Percentiles rank a stretch among this genome's conserved stretches.
phyloP scores from a whole-genome alignment of 2,113 vertebrate species.

The Megaptera novaeangliae region DNA sequence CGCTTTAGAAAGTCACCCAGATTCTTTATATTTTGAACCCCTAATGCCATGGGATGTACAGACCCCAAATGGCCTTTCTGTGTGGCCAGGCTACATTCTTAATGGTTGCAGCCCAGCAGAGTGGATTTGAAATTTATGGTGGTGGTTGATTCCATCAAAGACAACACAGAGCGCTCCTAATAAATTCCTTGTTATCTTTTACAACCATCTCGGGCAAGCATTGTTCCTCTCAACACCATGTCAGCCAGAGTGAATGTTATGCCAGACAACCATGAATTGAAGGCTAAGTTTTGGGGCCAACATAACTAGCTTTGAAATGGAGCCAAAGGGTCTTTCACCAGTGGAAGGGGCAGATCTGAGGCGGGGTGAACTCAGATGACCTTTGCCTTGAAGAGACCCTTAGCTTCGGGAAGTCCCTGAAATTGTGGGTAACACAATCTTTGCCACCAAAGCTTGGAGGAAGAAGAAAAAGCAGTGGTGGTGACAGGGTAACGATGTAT shows the following conservation, averaged over 20 bases:
- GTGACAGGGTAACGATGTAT: constrained; percentile 45
- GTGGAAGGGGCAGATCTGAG: background rate
- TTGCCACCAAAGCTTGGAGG: constrained; percentile 1
- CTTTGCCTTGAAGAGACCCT: background rate
- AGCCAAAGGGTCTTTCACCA: background rate
- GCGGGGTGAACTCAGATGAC: background rate
- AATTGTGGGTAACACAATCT: background rate
- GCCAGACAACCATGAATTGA: constrained; percentile 31
- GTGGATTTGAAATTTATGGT: constrained; percentile 39
- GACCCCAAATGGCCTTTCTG: background rate
- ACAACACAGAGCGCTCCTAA: constrained; percentile 1
- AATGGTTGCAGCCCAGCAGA: background rate
- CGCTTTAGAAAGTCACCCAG: background rate
- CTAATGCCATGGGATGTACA: background rate
- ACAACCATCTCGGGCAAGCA: background rate
- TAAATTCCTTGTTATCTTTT: constrained; percentile 63
- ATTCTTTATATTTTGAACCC: background rate
- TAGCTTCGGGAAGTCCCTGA: background rate
- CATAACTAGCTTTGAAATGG: constrained; percentile 39
- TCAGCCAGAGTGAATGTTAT: constrained; percentile 18
- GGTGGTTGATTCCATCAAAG: constrained; percentile 44
- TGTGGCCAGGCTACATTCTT: background rate
- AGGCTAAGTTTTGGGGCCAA: background rate
- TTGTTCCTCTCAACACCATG: background rate
- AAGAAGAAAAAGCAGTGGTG: constrained; percentile 11